These are phyloP conservation scores for Thumatha senex DNA, from an alignment of 2,888 invertebrate genomes.

Conservation along the genomic window DNA sequence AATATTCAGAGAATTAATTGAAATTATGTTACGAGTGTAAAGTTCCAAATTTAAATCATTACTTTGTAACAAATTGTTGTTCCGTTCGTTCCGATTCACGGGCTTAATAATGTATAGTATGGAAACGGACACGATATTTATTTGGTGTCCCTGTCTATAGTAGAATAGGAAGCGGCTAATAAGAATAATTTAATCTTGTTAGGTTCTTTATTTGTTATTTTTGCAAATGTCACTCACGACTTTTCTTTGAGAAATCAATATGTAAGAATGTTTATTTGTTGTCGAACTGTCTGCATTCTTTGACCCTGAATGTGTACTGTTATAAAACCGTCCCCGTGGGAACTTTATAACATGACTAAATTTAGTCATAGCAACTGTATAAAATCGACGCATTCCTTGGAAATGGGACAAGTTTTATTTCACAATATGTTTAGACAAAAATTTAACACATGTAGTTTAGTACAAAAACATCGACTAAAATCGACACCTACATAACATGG, in stretches of 20 bases:
- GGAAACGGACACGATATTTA: constrained; percentile 5
- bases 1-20: constrained; percentile 29
- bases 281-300: constrained; percentile 5
- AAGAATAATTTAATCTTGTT: constrained; percentile 16
- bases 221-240: constrained; percentile 15
- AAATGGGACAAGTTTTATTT: no score
- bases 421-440: no score
- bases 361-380: no score
- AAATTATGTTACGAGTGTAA: constrained; percentile 13
- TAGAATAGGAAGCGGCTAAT: constrained; percentile 15
- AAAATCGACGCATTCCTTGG: no score
- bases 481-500: no score
- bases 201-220: constrained; percentile 10
- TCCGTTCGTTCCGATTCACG: constrained; percentile 10
- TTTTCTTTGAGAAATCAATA: constrained; percentile 11
- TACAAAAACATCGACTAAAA: no score
- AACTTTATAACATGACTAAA: background rate
- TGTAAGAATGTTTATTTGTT: constrained; percentile 5
- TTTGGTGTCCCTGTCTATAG: constrained; percentile 8
- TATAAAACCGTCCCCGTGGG: background rate
- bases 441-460: no score
- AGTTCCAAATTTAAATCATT: constrained; percentile 12
- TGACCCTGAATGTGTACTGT: background rate
- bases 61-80: constrained; percentile 11
- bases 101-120: constrained; percentile 12